phyloP scores from a whole-genome alignment of 2,113 vertebrate species.

The Rhinoptilus africanus region DNA sequence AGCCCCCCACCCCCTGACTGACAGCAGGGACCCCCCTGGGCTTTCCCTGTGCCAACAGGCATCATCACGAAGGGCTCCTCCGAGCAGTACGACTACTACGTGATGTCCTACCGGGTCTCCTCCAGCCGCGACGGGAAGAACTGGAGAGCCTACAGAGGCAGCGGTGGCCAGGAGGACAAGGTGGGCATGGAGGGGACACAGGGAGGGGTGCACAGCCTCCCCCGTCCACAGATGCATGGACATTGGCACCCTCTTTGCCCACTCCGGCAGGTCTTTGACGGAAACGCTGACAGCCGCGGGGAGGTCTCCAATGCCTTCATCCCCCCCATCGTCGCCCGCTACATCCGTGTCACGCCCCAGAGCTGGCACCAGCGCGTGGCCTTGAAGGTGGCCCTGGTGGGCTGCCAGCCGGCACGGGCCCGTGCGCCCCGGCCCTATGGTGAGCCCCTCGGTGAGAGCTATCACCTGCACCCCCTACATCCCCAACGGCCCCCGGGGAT shows the following conservation, averaged over 20 bases:
- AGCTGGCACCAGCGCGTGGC: slow-evolving; percentile 72
- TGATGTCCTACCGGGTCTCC: slow-evolving; percentile 73
- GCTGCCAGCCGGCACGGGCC: slow-evolving; percentile 64
- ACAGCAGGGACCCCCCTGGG: neutral
- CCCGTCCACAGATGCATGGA: fast-evolving
- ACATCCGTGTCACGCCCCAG: slow-evolving; percentile 75
- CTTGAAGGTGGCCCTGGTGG: slow-evolving; percentile 75
- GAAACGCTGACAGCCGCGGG: slow-evolving; percentile 69
- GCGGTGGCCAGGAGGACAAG: slow-evolving; percentile 76
- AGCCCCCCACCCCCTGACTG: fast-evolving
- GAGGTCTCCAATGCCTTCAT: slow-evolving; percentile 79
- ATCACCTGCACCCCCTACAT: fast-evolving
- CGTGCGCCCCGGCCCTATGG: neutral
- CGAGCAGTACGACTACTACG: slow-evolving; percentile 60
- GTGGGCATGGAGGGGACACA: neutral
- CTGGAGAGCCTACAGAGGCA: slow-evolving; percentile 81
- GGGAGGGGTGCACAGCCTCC: neutral
- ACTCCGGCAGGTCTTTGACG: slow-evolving; percentile 76
- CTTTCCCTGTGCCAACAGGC: slow-evolving; percentile 50
- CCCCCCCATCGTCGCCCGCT: slow-evolving; percentile 77
- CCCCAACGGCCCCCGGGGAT: fast-evolving
- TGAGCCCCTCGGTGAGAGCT: neutral
- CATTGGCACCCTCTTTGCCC: neutral
- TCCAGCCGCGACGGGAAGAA: slow-evolving; percentile 81
- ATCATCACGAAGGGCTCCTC: slow-evolving; percentile 77